These are phyloP conservation scores for Dasysyrphus tricinctus DNA, from an alignment of 2,888 invertebrate species.

Conservation along the genomic window DNA sequence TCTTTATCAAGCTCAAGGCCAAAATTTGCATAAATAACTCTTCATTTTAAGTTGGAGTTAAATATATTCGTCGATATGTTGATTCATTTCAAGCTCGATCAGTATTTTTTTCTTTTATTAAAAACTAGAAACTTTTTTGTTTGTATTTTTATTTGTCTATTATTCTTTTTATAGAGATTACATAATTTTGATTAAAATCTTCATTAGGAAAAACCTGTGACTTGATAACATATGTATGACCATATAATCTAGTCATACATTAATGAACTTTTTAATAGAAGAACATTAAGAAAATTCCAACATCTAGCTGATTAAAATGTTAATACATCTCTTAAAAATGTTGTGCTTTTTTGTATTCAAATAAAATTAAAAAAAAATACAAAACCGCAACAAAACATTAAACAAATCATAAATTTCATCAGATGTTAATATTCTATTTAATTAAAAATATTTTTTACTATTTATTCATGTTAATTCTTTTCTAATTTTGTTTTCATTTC, in stretches of 20 bases:
- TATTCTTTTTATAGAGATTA: too few relatives aligned
- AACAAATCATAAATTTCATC: not conserved
- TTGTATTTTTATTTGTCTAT: too few relatives aligned
- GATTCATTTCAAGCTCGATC: too few relatives aligned
- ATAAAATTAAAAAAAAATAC: not conserved
- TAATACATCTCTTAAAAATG: not conserved
- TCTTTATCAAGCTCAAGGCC: not conserved
- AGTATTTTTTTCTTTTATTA: too few relatives aligned
- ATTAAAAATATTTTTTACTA: too few relatives aligned
- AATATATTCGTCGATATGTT: not conserved
- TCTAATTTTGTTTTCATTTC: conserved; percentile 3
- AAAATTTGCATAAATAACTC: not conserved
- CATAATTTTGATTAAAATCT: too few relatives aligned
- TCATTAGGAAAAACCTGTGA: not conserved
- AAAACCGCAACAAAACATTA: not conserved
- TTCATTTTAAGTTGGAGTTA: not conserved
- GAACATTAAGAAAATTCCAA: not conserved
- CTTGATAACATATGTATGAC: not conserved
- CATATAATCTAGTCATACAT: not conserved
- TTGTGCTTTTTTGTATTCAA: not conserved
- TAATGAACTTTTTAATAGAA: not conserved
- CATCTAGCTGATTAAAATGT: not conserved
- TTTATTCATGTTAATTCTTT: conserved; percentile 5
- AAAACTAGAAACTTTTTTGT: too few relatives aligned
- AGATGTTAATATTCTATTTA: not conserved